A percentile compares a stretch with the other conserved stretches of the same genome.
These are phyloP conservation scores for Hippocampus guttulatus DNA, from an alignment of 2,113 vertebrate species.

Conservation along the genomic window DNA sequence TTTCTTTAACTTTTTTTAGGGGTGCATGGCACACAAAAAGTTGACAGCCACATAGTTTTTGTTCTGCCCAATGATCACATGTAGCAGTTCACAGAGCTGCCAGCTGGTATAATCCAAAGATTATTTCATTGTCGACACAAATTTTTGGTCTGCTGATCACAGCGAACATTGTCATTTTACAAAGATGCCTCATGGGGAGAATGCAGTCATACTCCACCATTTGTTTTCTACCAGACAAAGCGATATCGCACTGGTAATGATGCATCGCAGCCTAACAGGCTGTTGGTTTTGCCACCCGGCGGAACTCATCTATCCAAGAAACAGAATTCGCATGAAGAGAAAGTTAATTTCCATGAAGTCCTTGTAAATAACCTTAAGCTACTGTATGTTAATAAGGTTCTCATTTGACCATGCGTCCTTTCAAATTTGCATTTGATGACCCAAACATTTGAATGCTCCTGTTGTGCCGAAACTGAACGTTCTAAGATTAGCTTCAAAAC, in stretches of 20 bases:
- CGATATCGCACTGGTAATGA: conserved; percentile 5
- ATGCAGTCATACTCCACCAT: neutral
- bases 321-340: neutral
- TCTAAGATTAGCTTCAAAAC: neutral
- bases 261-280: neutral
- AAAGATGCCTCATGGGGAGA: conserved; percentile 5
- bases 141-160: conserved; percentile 1
- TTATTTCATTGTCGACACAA: neutral
- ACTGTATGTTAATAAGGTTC: neutral
- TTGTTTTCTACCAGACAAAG: neutral
- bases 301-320: conserved; percentile 9
- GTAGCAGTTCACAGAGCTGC: neutral
- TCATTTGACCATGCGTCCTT: neutral
- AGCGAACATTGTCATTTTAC: conserved; percentile 1
- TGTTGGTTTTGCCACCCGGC: neutral
- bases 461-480: neutral
- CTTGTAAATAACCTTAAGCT: neutral
- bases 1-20: neutral
- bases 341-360: neutral
- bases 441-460: neutral
- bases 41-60: neutral
- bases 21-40: neutral
- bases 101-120: neutral
- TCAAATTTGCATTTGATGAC: neutral
- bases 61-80: neutral